A percentile compares a stretch with the other conserved stretches of the same genome.
These are phyloP conservation scores for Morbakka virulenta DNA, from an alignment of 30 jellyfish, hydroid and myxozoan species.

Conservation along the genomic window DNA sequence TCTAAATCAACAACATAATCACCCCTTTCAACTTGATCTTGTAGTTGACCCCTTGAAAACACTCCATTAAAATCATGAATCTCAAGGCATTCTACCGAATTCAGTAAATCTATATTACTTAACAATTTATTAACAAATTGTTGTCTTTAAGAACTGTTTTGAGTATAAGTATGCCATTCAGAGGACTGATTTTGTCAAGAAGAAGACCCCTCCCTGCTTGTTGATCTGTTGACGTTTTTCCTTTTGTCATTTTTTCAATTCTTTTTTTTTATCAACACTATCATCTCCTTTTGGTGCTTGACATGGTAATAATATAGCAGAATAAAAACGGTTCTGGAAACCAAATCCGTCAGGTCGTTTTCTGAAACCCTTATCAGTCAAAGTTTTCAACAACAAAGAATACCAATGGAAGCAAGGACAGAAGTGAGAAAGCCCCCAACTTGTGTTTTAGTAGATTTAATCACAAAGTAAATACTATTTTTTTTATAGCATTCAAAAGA, in stretches of 20 bases:
- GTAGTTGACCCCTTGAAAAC: too few relatives aligned
- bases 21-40: too few relatives aligned
- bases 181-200: slow-evolving; percentile 41
- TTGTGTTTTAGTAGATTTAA: too few relatives aligned
- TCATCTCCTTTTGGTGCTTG: too few relatives aligned
- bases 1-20: too few relatives aligned
- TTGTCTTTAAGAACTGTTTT: slow-evolving; percentile 16
- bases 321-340: slow-evolving; percentile 8
- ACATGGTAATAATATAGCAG: too few relatives aligned
- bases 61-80: too few relatives aligned
- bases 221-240: too few relatives aligned
- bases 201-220: slow-evolving; percentile 15
- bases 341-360: neutral
- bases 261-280: neutral
- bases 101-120: too few relatives aligned
- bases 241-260: neutral
- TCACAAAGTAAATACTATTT: too few relatives aligned
- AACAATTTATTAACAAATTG: too few relatives aligned
- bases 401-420: slow-evolving; percentile 20
- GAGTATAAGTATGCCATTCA: slow-evolving; percentile 8
- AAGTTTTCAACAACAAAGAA: slow-evolving; percentile 27
- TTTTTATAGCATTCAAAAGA: too few relatives aligned
- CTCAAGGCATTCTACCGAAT: slow-evolving; percentile 9
- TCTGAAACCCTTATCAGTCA: slow-evolving; percentile 6
- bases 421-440: slow-evolving; percentile 38